A percentile compares a stretch with the other conserved stretches of the same genome.
Evolutionary conservation across 1,140 invertebrate species (phyloP).

Genomic region (Sipha flava): DNA sequence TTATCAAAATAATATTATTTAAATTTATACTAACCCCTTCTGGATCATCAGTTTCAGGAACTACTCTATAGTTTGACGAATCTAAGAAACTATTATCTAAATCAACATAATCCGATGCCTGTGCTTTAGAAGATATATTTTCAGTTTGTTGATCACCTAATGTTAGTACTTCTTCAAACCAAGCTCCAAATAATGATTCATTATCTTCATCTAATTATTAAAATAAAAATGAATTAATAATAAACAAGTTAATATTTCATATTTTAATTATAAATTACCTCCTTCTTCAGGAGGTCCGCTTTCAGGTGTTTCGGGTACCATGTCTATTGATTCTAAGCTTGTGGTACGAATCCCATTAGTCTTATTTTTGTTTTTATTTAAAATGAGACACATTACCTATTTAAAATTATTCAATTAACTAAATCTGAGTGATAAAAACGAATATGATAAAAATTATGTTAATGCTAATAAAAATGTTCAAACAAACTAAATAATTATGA

Average conservation of each 20-base stretch:
- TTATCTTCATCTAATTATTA: slow-evolving; percentile 60
- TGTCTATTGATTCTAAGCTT: slow-evolving; percentile 55
- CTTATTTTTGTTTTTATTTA: slow-evolving; percentile 18
- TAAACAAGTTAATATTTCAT: neutral
- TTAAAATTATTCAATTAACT: neutral
- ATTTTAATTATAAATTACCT: slow-evolving; percentile 38
- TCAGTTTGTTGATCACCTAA: slow-evolving; percentile 28
- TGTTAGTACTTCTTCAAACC: slow-evolving; percentile 85
- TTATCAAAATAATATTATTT: slow-evolving; percentile 4
- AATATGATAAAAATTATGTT: no score
- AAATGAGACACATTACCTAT: neutral
- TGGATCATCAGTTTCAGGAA: slow-evolving; percentile 83
- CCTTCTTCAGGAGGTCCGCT: slow-evolving; percentile 80
- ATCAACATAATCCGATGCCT: slow-evolving; percentile 35
- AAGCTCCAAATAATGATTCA: slow-evolving; percentile 81
- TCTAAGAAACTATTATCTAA: slow-evolving; percentile 30
- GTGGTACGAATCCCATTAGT: neutral
- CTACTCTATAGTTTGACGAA: neutral
- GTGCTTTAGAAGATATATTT: slow-evolving; percentile 36
- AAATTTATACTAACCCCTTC: slow-evolving; percentile 58
- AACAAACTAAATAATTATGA: no score
- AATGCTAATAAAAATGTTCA: no score
- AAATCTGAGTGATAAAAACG: no score
- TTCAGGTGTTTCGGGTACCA: slow-evolving; percentile 76
- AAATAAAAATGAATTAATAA: neutral